These are phyloP conservation scores for Hystrix cristata DNA, from an alignment of 2,113 vertebrate species.

Conservation along the genomic window DNA sequence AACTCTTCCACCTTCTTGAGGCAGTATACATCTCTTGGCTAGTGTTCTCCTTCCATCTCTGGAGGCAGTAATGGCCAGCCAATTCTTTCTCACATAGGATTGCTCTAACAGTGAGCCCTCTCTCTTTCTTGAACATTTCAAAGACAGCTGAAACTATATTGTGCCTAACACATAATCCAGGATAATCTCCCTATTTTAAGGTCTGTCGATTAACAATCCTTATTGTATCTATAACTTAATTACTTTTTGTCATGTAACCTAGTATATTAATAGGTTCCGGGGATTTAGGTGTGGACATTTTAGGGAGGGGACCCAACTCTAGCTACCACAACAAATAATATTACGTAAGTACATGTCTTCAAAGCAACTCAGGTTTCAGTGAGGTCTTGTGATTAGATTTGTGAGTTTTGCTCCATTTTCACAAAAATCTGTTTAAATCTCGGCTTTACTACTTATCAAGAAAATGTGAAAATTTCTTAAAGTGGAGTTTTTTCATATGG, in stretches of 20 bases:
- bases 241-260: background rate
- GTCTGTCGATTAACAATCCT: background rate
- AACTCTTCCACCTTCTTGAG: background rate
- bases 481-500: background rate
- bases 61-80: background rate
- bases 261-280: background rate
- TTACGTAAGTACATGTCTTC: background rate
- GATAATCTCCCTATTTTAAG: conserved; percentile 26
- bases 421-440: background rate
- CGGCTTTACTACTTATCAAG: background rate
- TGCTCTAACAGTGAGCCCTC: background rate
- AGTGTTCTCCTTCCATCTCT: background rate
- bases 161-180: background rate
- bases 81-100: background rate
- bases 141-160: background rate
- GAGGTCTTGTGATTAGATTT: background rate
- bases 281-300: background rate
- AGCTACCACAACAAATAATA: background rate
- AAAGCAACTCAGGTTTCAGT: conserved; percentile 10
- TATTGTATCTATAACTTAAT: background rate
- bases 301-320: background rate
- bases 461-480: background rate
- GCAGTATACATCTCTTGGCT: background rate
- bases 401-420: background rate
- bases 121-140: background rate